These are phyloP conservation scores for Drosophila vallismaia DNA, from an alignment of 2,888 invertebrate genomes.

Conservation along the genomic window DNA sequence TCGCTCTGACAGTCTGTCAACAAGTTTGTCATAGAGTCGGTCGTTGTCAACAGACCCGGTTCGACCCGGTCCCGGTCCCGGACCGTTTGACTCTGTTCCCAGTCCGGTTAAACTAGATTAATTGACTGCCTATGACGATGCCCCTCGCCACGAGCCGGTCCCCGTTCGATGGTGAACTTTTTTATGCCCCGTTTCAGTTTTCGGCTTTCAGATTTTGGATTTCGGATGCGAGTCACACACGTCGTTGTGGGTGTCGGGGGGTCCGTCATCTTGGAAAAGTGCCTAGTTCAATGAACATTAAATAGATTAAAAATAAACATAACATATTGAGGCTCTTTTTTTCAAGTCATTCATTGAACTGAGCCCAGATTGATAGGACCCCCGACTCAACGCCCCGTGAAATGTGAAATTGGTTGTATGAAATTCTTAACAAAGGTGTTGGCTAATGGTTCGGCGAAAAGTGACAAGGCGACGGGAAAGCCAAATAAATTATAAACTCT, in stretches of 20 bases:
- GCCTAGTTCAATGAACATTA: conserved; percentile 73
- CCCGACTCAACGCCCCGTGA: background rate
- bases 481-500: conserved; percentile 31
- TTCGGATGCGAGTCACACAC: conserved; percentile 61
- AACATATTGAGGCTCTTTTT: conserved; percentile 33
- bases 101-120: conserved; percentile 80
- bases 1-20: conserved; percentile 63
- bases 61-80: conserved; percentile 9
- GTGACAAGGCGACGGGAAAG: conserved; percentile 3
- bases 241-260: conserved; percentile 46
- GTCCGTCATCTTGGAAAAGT: conserved; percentile 41
- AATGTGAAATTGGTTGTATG: conserved; percentile 25
- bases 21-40: conserved; percentile 70
- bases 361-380: conserved; percentile 32
- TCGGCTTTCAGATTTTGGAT: conserved; percentile 50
- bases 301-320: conserved; percentile 68
- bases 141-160: background rate
- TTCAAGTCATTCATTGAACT: conserved; percentile 51
- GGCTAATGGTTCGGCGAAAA: background rate
- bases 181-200: conserved; percentile 31
- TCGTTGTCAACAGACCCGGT: conserved; percentile 22
- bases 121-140: conserved; percentile 66
- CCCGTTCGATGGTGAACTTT: conserved; percentile 36
- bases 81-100: conserved; percentile 55
- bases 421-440: conserved; percentile 18